phyloP scores from a whole-genome alignment of 2,113 vertebrate genomes.

The Trogon melanurus region DNA sequence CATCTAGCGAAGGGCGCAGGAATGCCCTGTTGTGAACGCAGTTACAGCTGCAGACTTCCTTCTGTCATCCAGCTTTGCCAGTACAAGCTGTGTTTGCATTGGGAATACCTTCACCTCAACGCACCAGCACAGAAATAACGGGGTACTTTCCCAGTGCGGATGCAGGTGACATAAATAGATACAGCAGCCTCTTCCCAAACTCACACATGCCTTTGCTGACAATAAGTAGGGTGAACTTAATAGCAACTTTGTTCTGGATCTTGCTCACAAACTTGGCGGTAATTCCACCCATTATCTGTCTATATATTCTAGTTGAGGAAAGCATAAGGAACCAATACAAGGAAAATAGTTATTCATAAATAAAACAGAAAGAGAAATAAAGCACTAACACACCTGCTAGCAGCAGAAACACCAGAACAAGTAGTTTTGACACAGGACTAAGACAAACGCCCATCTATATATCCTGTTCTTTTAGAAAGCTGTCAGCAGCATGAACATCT shows the following conservation, averaged over 20 bases:
- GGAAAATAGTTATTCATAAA: background rate
- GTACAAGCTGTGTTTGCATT: background rate
- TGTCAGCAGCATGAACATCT: background rate
- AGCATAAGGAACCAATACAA: background rate
- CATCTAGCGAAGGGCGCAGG: background rate
- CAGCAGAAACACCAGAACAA: background rate
- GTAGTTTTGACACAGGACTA: background rate
- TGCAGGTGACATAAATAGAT: background rate
- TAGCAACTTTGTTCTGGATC: background rate
- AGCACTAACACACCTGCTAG: background rate
- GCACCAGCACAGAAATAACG: background rate
- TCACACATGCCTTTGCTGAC: background rate
- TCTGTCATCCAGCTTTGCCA: background rate
- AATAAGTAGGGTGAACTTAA: background rate
- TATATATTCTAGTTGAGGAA: background rate
- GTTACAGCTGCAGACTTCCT: background rate
- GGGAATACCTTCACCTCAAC: background rate
- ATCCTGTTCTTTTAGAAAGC: background rate
- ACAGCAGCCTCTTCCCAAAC: background rate
- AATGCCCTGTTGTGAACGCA: accelerated
- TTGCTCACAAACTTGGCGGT: background rate
- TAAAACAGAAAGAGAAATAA: background rate
- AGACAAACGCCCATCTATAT: background rate
- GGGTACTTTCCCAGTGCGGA: background rate
- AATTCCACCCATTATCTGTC: background rate